Base-by-base conservation (phyloP, 2,797 vertebrate genomes). In the Microctenopoma steveboyesi region DNA sequence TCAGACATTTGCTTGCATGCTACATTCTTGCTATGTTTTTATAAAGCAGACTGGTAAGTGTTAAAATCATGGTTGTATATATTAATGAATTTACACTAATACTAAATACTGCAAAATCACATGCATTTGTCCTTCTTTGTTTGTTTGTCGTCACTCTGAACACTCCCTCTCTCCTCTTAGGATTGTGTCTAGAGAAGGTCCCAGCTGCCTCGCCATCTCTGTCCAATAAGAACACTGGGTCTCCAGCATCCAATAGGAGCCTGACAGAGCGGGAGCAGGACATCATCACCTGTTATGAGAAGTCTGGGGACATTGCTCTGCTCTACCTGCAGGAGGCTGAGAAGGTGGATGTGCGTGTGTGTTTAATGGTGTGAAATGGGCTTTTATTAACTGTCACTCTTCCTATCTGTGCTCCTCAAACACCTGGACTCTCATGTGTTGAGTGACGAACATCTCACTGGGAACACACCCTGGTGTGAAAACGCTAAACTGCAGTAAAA, bases 321-420 rank as follows among this genome's bases (percentile, higher is more conserved):
- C 91, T 99, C 3, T 99, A 99, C 86, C 96, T 99, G 76, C 98
- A 99, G 88, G 98, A 99, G 88, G 95, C 96, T 64, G 98, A 99
- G 86, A 97, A 95, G 95, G 98, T 99, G 83, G 46, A 51, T 43
- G 98, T 99, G 83, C 43, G 54, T 46, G 50, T 61, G 10, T 49
- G 46, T 59, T 22, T 5, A 8, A 57, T 8, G 8, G 37, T 59
- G 30, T 60, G 45, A 60, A 59, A 42, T 16, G 7, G 9, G 18
- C 46, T 61, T 62, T 66, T 61, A 11, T 72, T 8, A 22, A 7
- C 12, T 58, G 40, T 64, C 63, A 65, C 62, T 22, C 22, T 22
- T 22, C 22, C 2, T 22, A 18, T 5, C 10, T 55, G 16, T 4
- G 7, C 18, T 76, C 51, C 37, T 4, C 37, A 72, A 43, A 65